These are phyloP conservation scores for Ericerus pela DNA, from an alignment of 1,140 invertebrate genomes.

Conservation along the genomic window DNA sequence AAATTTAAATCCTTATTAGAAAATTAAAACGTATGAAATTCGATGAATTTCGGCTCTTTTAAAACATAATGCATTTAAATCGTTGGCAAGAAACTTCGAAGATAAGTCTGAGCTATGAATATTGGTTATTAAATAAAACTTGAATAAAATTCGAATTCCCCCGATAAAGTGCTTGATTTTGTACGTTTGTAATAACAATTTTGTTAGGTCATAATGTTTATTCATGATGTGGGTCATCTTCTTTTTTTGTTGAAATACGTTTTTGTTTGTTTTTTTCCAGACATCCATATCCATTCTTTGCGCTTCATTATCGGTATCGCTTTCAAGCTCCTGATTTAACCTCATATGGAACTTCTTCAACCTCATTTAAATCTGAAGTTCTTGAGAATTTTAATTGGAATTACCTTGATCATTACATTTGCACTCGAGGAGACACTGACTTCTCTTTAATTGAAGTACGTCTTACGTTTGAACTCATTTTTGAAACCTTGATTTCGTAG, in stretches of 20 bases:
- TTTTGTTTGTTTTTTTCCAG: slow-evolving; percentile 36
- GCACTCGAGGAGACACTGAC: slow-evolving; percentile 78
- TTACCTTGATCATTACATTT: slow-evolving; percentile 92
- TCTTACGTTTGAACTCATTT: not conserved
- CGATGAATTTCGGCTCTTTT: too few species aligned
- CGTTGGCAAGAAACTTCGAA: too few species aligned
- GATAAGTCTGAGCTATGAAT: too few species aligned
- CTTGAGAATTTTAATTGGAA: slow-evolving; percentile 97
- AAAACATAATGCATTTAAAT: too few species aligned
- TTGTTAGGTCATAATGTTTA: too few species aligned
- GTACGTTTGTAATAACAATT: too few species aligned
- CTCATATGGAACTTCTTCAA: slow-evolving; percentile 87
- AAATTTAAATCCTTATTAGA: too few species aligned
- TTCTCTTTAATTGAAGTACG: slow-evolving; percentile 67
- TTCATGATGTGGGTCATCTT: too few species aligned
- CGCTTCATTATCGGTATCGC: slow-evolving; percentile 76
- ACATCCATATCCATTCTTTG: slow-evolving; percentile 79
- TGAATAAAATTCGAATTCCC: too few species aligned
- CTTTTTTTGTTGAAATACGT: not conserved
- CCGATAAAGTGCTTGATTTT: too few species aligned
- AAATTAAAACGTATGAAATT: too few species aligned
- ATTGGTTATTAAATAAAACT: too few species aligned
- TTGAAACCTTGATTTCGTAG: not conserved
- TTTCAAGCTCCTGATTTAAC: slow-evolving; percentile 87
- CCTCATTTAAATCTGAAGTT: slow-evolving; percentile 85